Conservation (phyloP, 2,888 invertebrate genomes). For the Papilio elwesi region DNA sequence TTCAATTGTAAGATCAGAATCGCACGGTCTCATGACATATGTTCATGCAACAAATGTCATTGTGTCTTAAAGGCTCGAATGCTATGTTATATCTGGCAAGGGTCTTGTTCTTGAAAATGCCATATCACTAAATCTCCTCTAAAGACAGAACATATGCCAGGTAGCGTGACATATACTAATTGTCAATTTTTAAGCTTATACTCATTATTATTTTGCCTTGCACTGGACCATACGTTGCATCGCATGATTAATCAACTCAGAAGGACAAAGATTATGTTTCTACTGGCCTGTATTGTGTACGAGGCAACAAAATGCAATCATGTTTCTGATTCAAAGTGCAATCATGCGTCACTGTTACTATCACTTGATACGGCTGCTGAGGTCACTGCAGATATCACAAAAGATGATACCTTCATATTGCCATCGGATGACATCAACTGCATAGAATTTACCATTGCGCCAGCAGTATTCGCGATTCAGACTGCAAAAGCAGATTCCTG, state of each 20-base stretch:
- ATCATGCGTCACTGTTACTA: neutral
- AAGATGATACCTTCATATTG: neutral
- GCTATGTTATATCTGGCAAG: too few relatives aligned
- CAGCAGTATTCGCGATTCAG: neutral
- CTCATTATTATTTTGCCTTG: neutral
- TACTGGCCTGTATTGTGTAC: neutral
- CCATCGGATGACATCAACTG: slow-evolving; percentile 13
- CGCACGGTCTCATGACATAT: neutral
- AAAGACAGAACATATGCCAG: neutral
- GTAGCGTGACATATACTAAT: neutral
- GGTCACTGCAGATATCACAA: neutral
- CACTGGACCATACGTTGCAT: slow-evolving; percentile 3
- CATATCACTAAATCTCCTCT: neutral
- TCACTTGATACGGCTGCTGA: neutral
- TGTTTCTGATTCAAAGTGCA: neutral
- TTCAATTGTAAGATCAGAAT: neutral
- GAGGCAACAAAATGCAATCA: neutral
- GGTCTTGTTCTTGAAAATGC: too few relatives aligned
- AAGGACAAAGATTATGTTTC: slow-evolving; percentile 30
- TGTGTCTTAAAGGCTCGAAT: too few relatives aligned
- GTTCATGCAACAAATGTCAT: too few relatives aligned
- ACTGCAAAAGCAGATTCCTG: slow-evolving; percentile 1
- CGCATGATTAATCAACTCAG: slow-evolving; percentile 25
- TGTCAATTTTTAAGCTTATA: neutral
- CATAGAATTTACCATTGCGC: slow-evolving; percentile 8